Evolutionary conservation across 2,113 vertebrate species (phyloP), one percentile per base, ranked within the genome.

Genomic region (Calyptomena viridis): DNA sequence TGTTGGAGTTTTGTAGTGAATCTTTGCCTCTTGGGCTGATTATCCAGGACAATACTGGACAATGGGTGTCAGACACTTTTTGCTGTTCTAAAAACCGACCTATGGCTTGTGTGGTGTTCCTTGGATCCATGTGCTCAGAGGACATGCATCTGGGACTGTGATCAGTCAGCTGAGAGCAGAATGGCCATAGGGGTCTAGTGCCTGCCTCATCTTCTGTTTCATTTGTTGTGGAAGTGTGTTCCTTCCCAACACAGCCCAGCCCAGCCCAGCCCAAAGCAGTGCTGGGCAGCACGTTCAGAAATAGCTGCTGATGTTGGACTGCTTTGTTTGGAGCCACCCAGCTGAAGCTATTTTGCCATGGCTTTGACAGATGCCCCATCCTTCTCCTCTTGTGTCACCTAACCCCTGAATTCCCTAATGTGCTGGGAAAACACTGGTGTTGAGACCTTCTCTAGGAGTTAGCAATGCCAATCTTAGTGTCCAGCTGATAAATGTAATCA

Each of bases 241-340:
- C 19, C 31, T 60, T 79, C 44, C 39, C 47, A 10, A 4, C 0
- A 11, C 64, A 52, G 53, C 46, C 31, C 58, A 13, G 24, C 1
- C 0, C 60, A 25, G 28, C 1, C 0, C 58, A 21, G 58, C 1
- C 0, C 58, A 22, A 52, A 53, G 58, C 63, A 30, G 28, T 28
- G n/a, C 58, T 78, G 46, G 53, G 39, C 42, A 27, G 58, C 9
- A 0, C 14, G 40, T 21, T 69, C 59, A 55, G 76, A 85, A 91
- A 53, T 11, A 59, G 75, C 55, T 27, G 8, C 80, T 1, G 0
- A 4, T 31, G n/a, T 15, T 52, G 40, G 46, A 20, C 52, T 52
- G 14, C 52, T 58, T 42, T 62, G n/a, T 31, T 50, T 18, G 42
- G 46, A 76, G 35, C 53, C 60, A 72, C 23, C 44, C 30, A 42